phyloP scores from a whole-genome alignment of 1,140 invertebrate species.

The Lucilia sericata region DNA sequence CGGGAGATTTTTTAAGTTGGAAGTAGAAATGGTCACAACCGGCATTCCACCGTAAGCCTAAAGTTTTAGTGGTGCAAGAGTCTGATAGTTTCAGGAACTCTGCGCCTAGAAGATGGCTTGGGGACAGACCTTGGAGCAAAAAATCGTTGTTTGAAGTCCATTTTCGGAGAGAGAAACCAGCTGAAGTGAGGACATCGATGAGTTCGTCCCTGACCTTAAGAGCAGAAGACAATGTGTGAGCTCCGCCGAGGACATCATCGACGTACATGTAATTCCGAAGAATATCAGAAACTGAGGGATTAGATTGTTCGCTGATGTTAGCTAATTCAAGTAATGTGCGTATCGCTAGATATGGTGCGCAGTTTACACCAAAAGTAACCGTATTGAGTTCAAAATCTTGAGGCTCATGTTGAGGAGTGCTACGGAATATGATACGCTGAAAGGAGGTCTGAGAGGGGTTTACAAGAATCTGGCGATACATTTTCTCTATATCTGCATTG shows the following conservation, averaged over 20 bases:
- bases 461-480: slow-evolving; percentile 56
- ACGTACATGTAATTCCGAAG: background rate
- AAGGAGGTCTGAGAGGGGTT: background rate
- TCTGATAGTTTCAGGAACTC: background rate
- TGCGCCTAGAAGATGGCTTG: too few relatives aligned
- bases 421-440: background rate
- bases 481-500: slow-evolving; percentile 54
- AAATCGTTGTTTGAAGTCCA: background rate
- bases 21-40: background rate
- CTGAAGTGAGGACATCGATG: background rate
- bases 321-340: background rate
- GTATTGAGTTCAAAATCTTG: background rate
- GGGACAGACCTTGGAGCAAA: slow-evolving; percentile 44
- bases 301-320: background rate
- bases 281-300: background rate
- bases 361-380: too few relatives aligned
- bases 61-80: background rate
- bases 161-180: background rate
- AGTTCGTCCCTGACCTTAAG: background rate
- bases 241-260: too few relatives aligned
- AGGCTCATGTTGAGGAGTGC: background rate
- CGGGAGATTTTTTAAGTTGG: too few relatives aligned
- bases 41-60: background rate
- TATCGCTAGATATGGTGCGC: too few relatives aligned
- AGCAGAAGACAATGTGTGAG: background rate